Conservation (phyloP, 2,113 vertebrate species). For the Helogale parvula region DNA sequence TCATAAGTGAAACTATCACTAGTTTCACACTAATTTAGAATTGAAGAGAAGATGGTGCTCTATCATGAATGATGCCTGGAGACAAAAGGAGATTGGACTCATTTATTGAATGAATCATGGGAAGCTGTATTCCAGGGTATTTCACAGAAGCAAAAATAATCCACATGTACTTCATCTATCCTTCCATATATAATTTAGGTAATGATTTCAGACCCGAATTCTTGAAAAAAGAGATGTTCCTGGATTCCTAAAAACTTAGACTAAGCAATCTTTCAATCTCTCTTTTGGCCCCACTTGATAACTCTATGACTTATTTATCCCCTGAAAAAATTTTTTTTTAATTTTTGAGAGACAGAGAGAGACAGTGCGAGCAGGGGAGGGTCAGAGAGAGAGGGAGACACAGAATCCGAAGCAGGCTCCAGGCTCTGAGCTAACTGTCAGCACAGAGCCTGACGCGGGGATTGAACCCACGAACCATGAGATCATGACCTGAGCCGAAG, state of each 20-base stretch:
- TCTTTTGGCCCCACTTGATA: background rate
- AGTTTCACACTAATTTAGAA: constrained; percentile 39
- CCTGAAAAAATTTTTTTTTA: background rate
- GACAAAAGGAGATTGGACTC: background rate
- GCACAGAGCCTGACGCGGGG: too few relatives aligned
- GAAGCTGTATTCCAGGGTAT: background rate
- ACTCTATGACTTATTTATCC: background rate
- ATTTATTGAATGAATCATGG: background rate
- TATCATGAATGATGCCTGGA: background rate
- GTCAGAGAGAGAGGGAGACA: too few relatives aligned
- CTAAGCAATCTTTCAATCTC: background rate
- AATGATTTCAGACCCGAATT: background rate
- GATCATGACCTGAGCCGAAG: too few relatives aligned
- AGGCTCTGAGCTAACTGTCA: too few relatives aligned
- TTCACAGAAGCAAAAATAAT: background rate
- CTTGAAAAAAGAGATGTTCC: background rate
- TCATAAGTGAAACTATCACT: background rate
- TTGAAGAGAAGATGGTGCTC: background rate
- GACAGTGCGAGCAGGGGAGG: too few relatives aligned
- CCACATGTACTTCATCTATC: background rate
- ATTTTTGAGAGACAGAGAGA: too few relatives aligned
- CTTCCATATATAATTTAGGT: background rate
- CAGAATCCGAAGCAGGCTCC: too few relatives aligned
- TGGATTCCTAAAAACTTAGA: background rate
- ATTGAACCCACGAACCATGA: too few relatives aligned